A percentile compares a stretch with the other conserved stretches of the same genome.
These are phyloP conservation scores for Archips xylosteana DNA, from an alignment of 2,888 invertebrate species.

Conservation along the genomic window DNA sequence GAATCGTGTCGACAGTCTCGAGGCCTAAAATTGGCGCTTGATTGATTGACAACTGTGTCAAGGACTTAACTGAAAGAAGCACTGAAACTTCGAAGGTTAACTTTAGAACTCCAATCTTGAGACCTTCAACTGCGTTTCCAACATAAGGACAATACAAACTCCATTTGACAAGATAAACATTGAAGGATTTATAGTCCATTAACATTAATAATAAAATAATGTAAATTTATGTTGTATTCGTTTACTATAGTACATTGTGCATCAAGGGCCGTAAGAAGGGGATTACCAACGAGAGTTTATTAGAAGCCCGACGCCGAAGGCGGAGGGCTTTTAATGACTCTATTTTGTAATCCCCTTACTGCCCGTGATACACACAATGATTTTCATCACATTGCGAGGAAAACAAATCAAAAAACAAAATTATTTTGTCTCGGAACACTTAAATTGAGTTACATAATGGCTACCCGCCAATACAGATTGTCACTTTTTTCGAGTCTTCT, in stretches of 20 bases:
- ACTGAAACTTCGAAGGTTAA: background rate
- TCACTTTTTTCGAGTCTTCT: too few species aligned
- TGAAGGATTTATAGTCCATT: constrained; percentile 1
- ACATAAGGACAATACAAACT: background rate
- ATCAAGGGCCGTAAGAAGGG: too few species aligned
- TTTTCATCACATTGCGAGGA: too few species aligned
- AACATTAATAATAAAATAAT: background rate
- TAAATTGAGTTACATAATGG: too few species aligned
- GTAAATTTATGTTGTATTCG: constrained; percentile 9
- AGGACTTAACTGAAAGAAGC: background rate
- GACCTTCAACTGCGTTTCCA: background rate
- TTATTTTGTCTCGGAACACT: too few species aligned
- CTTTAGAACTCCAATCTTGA: background rate
- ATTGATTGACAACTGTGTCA: background rate
- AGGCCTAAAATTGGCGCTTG: background rate
- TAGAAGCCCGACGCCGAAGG: too few species aligned
- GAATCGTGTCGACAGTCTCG: background rate
- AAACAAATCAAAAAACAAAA: too few species aligned
- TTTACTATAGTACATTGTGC: background rate
- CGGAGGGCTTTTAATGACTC: too few species aligned
- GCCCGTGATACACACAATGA: too few species aligned
- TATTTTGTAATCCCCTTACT: too few species aligned
- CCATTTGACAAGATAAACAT: background rate
- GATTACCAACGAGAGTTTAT: too few species aligned
- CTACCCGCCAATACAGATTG: too few species aligned